Evolutionary conservation across 1,140 invertebrate species (phyloP).

Genomic region (Drosophila trapezifrons): DNA sequence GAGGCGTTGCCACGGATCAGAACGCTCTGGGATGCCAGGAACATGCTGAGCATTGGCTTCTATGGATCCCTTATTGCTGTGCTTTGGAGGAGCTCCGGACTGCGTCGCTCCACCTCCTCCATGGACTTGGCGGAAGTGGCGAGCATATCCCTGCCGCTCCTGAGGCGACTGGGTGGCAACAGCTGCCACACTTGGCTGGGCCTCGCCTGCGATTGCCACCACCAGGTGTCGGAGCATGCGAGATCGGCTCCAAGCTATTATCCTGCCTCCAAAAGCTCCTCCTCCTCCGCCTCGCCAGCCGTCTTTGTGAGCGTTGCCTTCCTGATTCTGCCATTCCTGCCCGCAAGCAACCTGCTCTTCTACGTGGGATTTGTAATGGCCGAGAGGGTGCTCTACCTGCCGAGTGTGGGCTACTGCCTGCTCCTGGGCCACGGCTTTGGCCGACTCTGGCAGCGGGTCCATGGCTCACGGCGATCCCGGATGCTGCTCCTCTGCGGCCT

Average conservation of each 20-base stretch:
- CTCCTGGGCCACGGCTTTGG: conserved; percentile 93
- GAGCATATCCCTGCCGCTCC: conserved; percentile 50
- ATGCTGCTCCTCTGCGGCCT: conserved; percentile 77
- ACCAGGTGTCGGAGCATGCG: conserved; percentile 34
- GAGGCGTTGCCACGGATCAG: conserved; percentile 93
- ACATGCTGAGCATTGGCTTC: conserved; percentile 89
- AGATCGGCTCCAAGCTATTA: conserved; percentile 5
- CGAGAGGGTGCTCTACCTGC: conserved; percentile 97
- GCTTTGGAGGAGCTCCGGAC: conserved; percentile 68
- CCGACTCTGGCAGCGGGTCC: conserved; percentile 81
- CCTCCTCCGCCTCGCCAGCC: conserved; percentile 12
- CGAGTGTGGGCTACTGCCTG: conserved; percentile 98
- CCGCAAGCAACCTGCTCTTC: conserved; percentile 97
- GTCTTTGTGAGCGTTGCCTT: conserved; percentile 93
- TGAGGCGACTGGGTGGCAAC: conserved; percentile 45
- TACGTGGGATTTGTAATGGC: conserved; percentile 98
- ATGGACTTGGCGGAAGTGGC: conserved; percentile 53
- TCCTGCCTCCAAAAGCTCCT: background rate
- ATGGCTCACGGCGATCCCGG: conserved; percentile 47
- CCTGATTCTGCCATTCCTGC: conserved; percentile 95
- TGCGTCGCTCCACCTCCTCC: conserved; percentile 1
- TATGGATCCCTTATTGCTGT: conserved; percentile 86
- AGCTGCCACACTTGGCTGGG: conserved; percentile 59
- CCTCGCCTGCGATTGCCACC: conserved; percentile 41
- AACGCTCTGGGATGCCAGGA: conserved; percentile 89